Percentiles rank a stretch among this genome's conserved stretches.
These are phyloP conservation scores for Drosophila navojoa DNA, from an alignment of 1,140 invertebrate genomes.

Conservation along the genomic window DNA sequence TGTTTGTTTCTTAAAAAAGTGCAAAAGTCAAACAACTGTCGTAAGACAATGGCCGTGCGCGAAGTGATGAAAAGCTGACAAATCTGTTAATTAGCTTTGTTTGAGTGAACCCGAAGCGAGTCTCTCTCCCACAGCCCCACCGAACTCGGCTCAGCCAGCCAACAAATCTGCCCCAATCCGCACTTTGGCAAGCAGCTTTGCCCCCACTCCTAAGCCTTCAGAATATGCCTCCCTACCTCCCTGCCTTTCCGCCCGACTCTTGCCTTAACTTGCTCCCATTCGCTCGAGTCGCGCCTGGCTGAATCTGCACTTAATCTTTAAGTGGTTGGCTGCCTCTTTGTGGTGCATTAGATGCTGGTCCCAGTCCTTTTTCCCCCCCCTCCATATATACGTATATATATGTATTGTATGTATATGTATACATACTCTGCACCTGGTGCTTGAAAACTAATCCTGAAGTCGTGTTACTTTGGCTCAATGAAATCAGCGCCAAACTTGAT, in stretches of 20 bases:
- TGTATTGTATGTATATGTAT: neutral
- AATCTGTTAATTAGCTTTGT: conserved; percentile 83
- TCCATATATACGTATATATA: conserved; percentile 1
- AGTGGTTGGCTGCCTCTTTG: conserved; percentile 78
- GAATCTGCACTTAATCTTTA: conserved; percentile 80
- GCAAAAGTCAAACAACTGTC: conserved; percentile 78
- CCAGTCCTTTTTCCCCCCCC: neutral
- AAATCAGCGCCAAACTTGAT: conserved; percentile 77
- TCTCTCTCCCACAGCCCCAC: neutral
- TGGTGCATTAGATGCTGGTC: conserved; percentile 56
- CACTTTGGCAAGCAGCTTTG: neutral
- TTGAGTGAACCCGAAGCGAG: conserved; percentile 61
- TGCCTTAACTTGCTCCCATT: conserved; percentile 6
- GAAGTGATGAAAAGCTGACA: conserved; percentile 81
- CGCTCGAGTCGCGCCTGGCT: conserved; percentile 65
- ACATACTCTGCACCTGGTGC: conserved; percentile 36
- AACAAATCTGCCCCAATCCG: neutral
- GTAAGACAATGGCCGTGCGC: conserved; percentile 55
- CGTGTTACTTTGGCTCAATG: conserved; percentile 72
- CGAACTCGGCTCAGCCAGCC: neutral
- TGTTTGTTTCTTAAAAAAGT: conserved; percentile 49
- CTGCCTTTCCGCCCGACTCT: conserved; percentile 4
- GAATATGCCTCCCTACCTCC: neutral
- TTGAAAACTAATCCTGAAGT: conserved; percentile 72
- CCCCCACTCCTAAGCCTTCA: neutral